phyloP scores from a whole-genome alignment of 1,140 invertebrate genomes.

The Forficula auricularia region DNA sequence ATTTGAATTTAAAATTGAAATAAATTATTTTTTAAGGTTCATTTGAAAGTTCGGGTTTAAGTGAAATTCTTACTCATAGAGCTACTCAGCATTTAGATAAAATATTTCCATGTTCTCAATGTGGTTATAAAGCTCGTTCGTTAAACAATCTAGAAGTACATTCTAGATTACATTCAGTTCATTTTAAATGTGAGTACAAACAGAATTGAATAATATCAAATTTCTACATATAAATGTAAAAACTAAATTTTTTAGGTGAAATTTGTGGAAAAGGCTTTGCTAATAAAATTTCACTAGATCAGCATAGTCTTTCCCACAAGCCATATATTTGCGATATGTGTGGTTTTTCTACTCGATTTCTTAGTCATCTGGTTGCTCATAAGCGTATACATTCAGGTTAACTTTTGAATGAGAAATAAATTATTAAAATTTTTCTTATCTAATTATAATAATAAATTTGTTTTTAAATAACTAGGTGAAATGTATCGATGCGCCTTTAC shows the following conservation, averaged over 20 bases:
- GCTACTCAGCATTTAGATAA: not conserved
- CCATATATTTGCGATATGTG: slow-evolving; percentile 43
- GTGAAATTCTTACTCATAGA: not conserved
- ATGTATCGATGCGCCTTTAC: slow-evolving; percentile 39
- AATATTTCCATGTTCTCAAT: not conserved
- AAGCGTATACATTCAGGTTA: slow-evolving; percentile 42
- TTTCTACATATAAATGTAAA: not conserved
- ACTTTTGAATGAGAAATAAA: not conserved
- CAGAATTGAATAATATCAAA: too few relatives aligned
- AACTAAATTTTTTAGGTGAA: slow-evolving; percentile 19
- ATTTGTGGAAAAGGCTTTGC: slow-evolving; percentile 34
- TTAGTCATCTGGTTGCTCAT: slow-evolving; percentile 45
- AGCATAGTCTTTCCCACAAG: slow-evolving; percentile 36
- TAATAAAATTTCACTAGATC: slow-evolving; percentile 37
- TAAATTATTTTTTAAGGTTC: not conserved
- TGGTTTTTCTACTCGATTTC: slow-evolving; percentile 46
- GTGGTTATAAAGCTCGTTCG: not conserved
- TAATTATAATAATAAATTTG: slow-evolving; percentile 3
- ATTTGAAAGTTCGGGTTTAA: not conserved
- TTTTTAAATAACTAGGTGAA: slow-evolving; percentile 31
- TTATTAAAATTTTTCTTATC: not conserved
- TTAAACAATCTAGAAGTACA: not conserved
- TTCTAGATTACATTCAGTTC: not conserved
- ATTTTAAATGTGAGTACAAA: too few relatives aligned
- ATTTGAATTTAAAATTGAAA: not conserved